Evolutionary conservation across 2,888 invertebrate species (phyloP).

Genomic region (Andrena trimmerana): DNA sequence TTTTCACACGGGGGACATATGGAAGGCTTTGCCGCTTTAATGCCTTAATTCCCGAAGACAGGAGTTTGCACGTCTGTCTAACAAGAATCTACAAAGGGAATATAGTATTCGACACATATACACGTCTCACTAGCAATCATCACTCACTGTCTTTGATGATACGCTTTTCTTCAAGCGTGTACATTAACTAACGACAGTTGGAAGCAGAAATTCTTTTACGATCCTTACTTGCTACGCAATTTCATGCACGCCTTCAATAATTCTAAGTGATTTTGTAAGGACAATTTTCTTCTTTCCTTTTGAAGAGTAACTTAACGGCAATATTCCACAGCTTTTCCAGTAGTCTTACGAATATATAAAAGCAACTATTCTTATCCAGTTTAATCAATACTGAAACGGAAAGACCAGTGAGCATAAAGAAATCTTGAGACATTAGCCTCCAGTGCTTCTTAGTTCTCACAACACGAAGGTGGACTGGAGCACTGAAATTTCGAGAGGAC

Average conservation of each 20-base stretch:
- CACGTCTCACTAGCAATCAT: background rate
- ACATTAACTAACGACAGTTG: too few relatives aligned
- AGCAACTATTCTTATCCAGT: too few relatives aligned
- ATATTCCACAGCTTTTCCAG: too few relatives aligned
- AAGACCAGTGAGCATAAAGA: too few relatives aligned
- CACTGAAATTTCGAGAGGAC: too few relatives aligned
- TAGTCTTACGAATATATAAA: too few relatives aligned
- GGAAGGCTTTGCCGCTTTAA: background rate
- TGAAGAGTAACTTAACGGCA: background rate
- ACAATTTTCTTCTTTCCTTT: background rate
- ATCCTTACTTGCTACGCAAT: background rate
- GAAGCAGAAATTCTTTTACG: background rate
- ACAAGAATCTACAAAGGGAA: conserved; percentile 1
- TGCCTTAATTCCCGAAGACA: conserved; percentile 1
- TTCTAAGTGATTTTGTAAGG: background rate
- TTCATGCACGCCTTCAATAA: background rate
- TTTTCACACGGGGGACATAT: background rate
- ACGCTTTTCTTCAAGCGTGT: background rate
- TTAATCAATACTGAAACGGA: too few relatives aligned
- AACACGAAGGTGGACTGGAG: too few relatives aligned
- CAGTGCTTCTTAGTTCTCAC: too few relatives aligned
- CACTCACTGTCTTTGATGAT: conserved; percentile 1
- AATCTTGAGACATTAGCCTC: too few relatives aligned
- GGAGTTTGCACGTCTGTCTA: background rate
- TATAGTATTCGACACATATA: background rate